Evolutionary conservation across 2,888 invertebrate genomes (phyloP), one percentile per base, ranked within the genome.

Genomic region (Steinernema scapterisci): DNA sequence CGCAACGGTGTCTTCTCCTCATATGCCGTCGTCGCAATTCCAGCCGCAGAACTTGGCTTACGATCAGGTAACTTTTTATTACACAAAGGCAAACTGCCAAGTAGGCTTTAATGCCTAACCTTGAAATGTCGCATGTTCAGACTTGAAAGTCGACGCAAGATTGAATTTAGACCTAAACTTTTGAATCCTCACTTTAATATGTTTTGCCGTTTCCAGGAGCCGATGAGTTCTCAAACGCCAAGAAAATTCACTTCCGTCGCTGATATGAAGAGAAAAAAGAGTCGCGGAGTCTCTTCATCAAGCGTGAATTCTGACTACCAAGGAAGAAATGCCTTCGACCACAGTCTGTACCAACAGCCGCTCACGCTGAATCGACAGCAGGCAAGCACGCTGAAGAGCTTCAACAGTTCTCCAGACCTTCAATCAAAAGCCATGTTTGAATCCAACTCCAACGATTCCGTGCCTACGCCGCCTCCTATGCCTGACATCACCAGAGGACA

Each of bases 241-340:
- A 84, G 84, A 75, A 94, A 95, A 48, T 95, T 95, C 89, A 94
- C 94, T 56, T 95, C 95, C 87, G 95, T 95, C 54, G 94, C 95
- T 0, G 95, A 95, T 88, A 95, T 95, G 95, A 95, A 95, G 89
- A 91, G 95, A 74, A 91, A 91, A 81, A 92, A 92, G 92, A 91
- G 92, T 72, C 79, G 75, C 72, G 77, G 74, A 7, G 31, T 86
- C 85, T 89, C 77, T 73, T 83, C 84, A 73, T 73, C 80, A 13
- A 72, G 80, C 70, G 79, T 82, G 81, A 90, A 23, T 45, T 6
- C 31, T 45, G 13, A 13, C 52, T 45, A 46, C n/a, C 70, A 94
- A 63, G 93, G 93, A 80, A 91, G 94, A 76, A 92, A 9, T 16
- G n/a, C 23, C 44, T 63, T 31, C 31, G 63, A 63, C 7, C 63